Base-by-base conservation (phyloP, 53 echinoderm and acorn worm genomes). In the Paracentrotus lividus region DNA sequence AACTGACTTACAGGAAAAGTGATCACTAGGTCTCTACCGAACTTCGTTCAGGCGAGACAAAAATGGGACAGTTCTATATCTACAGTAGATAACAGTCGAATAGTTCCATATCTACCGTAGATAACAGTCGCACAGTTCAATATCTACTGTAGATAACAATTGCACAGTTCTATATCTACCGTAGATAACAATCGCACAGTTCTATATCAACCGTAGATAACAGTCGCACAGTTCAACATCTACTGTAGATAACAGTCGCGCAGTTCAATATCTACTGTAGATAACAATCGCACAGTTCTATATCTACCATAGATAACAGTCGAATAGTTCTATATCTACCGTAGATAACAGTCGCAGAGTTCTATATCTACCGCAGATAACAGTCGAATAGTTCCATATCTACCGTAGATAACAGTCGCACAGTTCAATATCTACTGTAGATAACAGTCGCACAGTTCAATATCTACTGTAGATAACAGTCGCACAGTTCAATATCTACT, bases 241-340 rank as follows among this genome's bases (percentile, higher is more conserved):
- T 36, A 16, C 72, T 36, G 72, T 72, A 72, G 18, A 77, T 43
- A 77, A 21, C 43, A 4, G 42, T 77, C 43, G 27, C 42, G 4
- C 43, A 72, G 10, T 72, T 72, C 36, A 34, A 72, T 72, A 72
- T 72, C 72, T 72, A 2, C 5, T 36, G 72, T 72, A 72, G 72
- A 38, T 34, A 72, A 16, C 72, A 38, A 72, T 38, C 7, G 93
- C 20, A 88, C 68, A 45, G 61, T 34, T 72, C 7, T 34, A 72
- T 72, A 36, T 72, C 10, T 72, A 2, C 72, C 33, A 14, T 72
- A 72, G 8, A 72, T 33, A 72, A 34, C 72, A 0, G 89, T 34
- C 90, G 24, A 77, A 4, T 77, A 43, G 3, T 21, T 77, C 21
- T 42, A 43, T 77, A 42, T 77, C 77, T 77, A 18, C 38, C 4